Conservation (phyloP, 2,113 vertebrate genomes). For the Oriolus oriolus region DNA sequence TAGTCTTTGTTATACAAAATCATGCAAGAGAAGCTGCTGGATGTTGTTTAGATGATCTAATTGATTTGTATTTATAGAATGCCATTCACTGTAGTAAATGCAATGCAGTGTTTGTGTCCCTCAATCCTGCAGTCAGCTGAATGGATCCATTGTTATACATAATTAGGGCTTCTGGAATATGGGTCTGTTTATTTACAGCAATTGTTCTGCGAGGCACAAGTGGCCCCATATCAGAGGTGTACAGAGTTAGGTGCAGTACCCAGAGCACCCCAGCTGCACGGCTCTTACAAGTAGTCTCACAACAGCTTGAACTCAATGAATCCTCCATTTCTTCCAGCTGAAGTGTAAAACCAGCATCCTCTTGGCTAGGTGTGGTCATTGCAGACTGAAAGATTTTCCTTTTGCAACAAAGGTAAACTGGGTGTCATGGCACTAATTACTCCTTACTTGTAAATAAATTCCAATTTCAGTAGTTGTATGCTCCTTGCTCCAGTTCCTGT, state of each 20-base stretch:
- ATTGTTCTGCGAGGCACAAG: background rate
- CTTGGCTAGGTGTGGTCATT: background rate
- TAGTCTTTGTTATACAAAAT: background rate
- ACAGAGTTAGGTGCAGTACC: background rate
- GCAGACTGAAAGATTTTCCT: background rate
- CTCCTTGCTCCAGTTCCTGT: background rate
- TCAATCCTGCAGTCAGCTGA: background rate
- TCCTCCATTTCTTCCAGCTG: background rate
- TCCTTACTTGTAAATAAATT: background rate
- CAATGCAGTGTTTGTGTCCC: background rate
- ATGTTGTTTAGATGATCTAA: conserved; percentile 32
- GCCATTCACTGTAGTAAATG: conserved; percentile 29
- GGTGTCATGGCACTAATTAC: background rate
- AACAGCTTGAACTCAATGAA: background rate
- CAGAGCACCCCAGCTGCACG: background rate
- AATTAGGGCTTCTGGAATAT: conserved; percentile 48
- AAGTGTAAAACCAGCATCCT: background rate
- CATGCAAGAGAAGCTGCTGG: conserved; percentile 26
- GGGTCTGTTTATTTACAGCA: conserved; percentile 9
- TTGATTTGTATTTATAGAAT: conserved; percentile 13
- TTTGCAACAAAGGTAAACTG: background rate
- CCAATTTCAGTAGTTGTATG: background rate
- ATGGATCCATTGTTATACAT: background rate
- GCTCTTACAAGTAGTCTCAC: background rate
- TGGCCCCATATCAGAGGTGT: background rate